phyloP scores from a whole-genome alignment of 2,113 vertebrate genomes.

The Ascaphus truei region DNA sequence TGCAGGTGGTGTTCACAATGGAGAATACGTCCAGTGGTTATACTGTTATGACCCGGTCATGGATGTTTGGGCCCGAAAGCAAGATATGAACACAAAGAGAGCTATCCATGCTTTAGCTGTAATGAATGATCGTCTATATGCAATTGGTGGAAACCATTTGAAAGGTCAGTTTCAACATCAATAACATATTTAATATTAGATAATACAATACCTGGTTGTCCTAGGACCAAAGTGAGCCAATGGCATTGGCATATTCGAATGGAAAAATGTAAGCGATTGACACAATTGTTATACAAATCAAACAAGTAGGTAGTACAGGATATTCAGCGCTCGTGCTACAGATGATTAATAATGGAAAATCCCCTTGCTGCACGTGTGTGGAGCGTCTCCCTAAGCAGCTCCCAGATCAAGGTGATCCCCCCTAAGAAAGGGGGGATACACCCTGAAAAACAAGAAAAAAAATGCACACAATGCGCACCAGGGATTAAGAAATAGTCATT shows the following conservation, averaged over 20 bases:
- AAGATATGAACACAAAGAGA: conserved; percentile 98
- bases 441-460: too few relatives aligned
- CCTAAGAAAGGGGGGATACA: too few relatives aligned
- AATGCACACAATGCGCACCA: too few relatives aligned
- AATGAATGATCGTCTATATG: conserved; percentile 95
- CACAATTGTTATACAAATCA: not conserved
- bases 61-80: conserved; percentile 98
- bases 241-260: not conserved
- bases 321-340: too few relatives aligned
- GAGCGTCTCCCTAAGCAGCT: too few relatives aligned
- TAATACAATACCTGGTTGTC: too few relatives aligned
- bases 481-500: too few relatives aligned
- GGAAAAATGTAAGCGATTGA: not conserved
- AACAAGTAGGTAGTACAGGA: too few relatives aligned
- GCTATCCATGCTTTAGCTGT: conserved; percentile 94
- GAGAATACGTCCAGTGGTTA: conserved; percentile 96
- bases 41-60: conserved; percentile 97
- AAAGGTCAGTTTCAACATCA: conserved; percentile 84
- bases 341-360: too few relatives aligned
- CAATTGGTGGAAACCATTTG: conserved; percentile 97
- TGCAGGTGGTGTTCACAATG: conserved; percentile 95
- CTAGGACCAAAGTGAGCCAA: too few relatives aligned
- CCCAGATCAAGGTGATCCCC: too few relatives aligned
- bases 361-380: too few relatives aligned
- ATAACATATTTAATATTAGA: conserved; percentile 39